These are phyloP conservation scores for Hapalemur alaotrensis DNA, from an alignment of 2,797 vertebrate genomes.

Conservation along the genomic window DNA sequence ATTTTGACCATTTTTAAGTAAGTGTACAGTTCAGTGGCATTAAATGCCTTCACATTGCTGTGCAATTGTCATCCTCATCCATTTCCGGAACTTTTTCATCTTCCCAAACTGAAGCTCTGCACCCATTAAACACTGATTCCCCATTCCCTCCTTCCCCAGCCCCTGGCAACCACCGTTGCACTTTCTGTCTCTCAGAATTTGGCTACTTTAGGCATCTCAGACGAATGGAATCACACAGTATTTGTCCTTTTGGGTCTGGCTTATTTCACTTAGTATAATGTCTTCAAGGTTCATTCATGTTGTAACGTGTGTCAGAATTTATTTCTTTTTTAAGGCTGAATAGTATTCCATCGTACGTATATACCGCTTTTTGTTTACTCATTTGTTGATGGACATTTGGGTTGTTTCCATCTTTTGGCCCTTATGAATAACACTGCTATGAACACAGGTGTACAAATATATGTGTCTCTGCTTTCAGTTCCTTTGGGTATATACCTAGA, in stretches of 20 bases:
- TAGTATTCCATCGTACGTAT: not conserved
- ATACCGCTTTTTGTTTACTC: not conserved
- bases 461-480: not conserved
- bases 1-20: not conserved
- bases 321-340: not conserved
- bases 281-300: not conserved
- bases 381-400: not conserved
- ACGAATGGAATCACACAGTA: not conserved
- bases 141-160: accelerated
- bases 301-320: not conserved
- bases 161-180: not conserved
- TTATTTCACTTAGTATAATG: not conserved
- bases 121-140: not conserved
- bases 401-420: not conserved
- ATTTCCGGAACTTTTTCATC: not conserved
- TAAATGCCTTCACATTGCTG: not conserved
- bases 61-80: no score
- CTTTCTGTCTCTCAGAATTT: not conserved
- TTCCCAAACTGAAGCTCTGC: not conserved
- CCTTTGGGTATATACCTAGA: not conserved
- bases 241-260: not conserved
- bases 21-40: not conserved
- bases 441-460: not conserved
- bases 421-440: not conserved
- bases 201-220: no score